phyloP scores from a whole-genome alignment of 1,140 invertebrate species.

The Brachionus calyciflorus region DNA sequence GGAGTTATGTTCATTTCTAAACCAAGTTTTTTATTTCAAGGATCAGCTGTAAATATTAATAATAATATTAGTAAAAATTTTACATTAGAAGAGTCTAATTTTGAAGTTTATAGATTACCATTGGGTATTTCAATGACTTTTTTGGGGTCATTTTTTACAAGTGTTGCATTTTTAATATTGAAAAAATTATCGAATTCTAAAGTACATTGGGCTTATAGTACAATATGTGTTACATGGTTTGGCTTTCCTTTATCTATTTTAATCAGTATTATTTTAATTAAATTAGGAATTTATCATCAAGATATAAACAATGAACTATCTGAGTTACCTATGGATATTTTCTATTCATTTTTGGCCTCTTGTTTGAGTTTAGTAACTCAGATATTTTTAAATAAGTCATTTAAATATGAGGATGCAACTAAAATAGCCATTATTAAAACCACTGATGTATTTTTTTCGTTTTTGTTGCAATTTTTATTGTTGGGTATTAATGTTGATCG shows the following conservation, averaged over 20 bases:
- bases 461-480: constrained; percentile 20
- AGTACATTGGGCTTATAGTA: constrained; percentile 41
- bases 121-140: constrained; percentile 18
- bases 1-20: constrained; percentile 40
- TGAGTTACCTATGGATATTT: constrained; percentile 32
- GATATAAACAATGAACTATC: not conserved
- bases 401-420: constrained; percentile 37
- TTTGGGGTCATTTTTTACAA: not conserved
- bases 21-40: constrained; percentile 31
- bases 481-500: constrained; percentile 3
- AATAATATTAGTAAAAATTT: not conserved
- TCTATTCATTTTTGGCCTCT: constrained; percentile 11
- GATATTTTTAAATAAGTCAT: constrained; percentile 28
- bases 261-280: not conserved
- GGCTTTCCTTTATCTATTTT: constrained; percentile 17
- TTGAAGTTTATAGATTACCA: not conserved
- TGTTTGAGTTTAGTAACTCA: not conserved
- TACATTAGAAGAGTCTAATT: not conserved
- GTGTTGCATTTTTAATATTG: not conserved
- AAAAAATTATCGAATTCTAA: constrained; percentile 35
- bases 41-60: not conserved
- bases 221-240: constrained; percentile 26
- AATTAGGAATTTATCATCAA: not conserved
- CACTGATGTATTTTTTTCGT: constrained; percentile 43
- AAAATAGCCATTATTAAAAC: constrained; percentile 42